These are phyloP conservation scores for Enteromius radiatus DNA, from an alignment of 2,797 vertebrate species.

Conservation along the genomic window DNA sequence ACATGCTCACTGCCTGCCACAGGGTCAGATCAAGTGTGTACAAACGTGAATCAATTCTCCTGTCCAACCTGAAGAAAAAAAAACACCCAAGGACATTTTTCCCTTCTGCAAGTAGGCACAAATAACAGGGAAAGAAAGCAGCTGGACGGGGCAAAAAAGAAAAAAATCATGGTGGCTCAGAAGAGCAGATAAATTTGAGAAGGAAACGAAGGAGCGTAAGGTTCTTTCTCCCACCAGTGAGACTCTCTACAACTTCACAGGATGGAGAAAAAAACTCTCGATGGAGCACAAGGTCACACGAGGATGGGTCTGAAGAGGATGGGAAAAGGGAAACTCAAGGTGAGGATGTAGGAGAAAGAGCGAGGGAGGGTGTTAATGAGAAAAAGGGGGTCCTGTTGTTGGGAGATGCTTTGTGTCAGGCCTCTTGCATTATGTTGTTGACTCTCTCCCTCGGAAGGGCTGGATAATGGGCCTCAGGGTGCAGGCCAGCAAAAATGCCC, in stretches of 20 bases:
- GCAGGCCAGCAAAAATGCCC: conserved; percentile 71
- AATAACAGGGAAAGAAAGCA: conserved; percentile 62
- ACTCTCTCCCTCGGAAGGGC: conserved; percentile 86
- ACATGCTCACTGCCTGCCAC: conserved; percentile 78
- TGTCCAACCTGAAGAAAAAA: conserved; percentile 61
- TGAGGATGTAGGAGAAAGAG: conserved; percentile 81
- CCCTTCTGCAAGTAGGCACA: conserved; percentile 74
- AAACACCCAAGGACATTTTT: conserved; percentile 77
- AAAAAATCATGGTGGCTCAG: too few species aligned
- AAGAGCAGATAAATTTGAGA: conserved; percentile 72
- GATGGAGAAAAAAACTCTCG: not conserved
- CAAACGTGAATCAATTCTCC: conserved; percentile 87
- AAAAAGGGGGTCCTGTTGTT: conserved; percentile 59
- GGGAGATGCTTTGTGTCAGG: conserved; percentile 79
- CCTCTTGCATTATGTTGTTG: conserved; percentile 94
- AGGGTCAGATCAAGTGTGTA: conserved; percentile 89
- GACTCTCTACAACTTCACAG: conserved; percentile 46
- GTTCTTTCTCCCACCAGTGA: conserved; percentile 45
- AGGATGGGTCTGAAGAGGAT: conserved; percentile 70
- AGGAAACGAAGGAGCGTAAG: conserved; percentile 19
- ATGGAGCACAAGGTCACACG: conserved; percentile 56
- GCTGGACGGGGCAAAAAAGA: too few species aligned
- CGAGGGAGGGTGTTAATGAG: conserved; percentile 73
- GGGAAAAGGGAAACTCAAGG: conserved; percentile 74
- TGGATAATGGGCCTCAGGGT: conserved; percentile 77